Evolutionary conservation across 1,140 invertebrate species (phyloP), one percentile per base, ranked within the genome.

Genomic region (Gryllus bimaculatus): DNA sequence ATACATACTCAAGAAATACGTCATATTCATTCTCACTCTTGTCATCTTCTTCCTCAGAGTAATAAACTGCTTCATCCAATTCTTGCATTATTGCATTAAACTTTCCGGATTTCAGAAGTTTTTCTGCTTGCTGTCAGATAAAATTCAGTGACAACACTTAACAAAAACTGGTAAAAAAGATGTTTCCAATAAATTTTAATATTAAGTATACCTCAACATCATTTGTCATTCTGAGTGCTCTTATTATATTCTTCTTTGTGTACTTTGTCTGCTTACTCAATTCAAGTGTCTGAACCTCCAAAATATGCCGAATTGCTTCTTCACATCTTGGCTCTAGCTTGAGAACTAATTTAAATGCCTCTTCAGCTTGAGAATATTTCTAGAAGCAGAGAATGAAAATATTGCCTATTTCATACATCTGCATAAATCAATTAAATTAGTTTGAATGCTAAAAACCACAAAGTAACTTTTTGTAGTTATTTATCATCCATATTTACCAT

Each of bases 331-430:
- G 73, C 15, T 79, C 78, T 47, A 79, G n/a, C 18, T 10, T 47
- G 6, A 79, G 73, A 48, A 75, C 78, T 39, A 47, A 13, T 18
- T 48, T 21, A 74, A 47, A 79, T 18, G 78, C 20, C 18, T 79
- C 47, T 79, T 79, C 78, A n/a, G 78, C 78, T 75, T 79, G 66
- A 8, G 48, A 47, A 79, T 79, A 79, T n/a, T 73, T 48, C 78
- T 79, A 66, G 21, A 78, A 78, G 12, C 20, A 48, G 4, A 66
- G 12, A 75, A 75, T 75, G 1, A 7, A n/a, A 75, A 21, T 3
- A 21, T n/a, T n/a, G n/a, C n/a, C n/a, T 73, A 73, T 73, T n/a
- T n/a, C n/a, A n/a, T n/a, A 39, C 1, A 39, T 5, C 26, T 39
- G 26, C 26, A 39, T 39, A 1, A 39, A 39, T 2, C 1, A 39